Evolutionary conservation across 1,140 invertebrate species (phyloP), one percentile per base, ranked within the genome.

Genomic region (Ylistrum balloti): DNA sequence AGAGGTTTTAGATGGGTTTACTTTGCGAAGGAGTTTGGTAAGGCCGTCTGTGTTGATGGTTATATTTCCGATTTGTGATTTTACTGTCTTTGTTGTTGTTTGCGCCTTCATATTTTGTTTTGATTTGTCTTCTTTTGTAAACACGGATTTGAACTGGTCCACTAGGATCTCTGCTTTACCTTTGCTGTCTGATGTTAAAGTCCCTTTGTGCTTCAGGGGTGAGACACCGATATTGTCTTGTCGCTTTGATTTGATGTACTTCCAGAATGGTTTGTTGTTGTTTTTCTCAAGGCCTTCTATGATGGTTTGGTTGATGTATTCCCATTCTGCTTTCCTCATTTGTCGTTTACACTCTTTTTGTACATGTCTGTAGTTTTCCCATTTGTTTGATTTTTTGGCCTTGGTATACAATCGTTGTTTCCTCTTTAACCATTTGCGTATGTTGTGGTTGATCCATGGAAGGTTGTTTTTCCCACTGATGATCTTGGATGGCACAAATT

Each of bases 201-300:
- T n/a, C 5, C 22, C 56, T 74, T 74, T 7, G 56, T n/a, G 22
- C 28, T 28, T 74, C 2, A n/a, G 1, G n/a, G 56, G 56, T 1
- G 56, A 45, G 41, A 45, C 41, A 28, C 56, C 56, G 0, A 74
- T 74, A 5, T 74, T 74, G 56, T 28, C 56, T 74, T n/a, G 22
- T 28, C 17, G 15, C n/a, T 74, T 74, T 5, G 45, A 56, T 20
- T 56, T 56, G 0, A 91, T 56, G 33, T 91, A 92, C 32, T 86
- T 91, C 89, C 92, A 92, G 86, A 92, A 92, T 0, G 92, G 87
- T 35, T 90, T 92, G 0, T 3, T 90, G 89, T 92, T 91, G 86
- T 92, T 92, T 28, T 89, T 86, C 3, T 89, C 13, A 15, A 93
- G 88, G 38, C 90, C 90, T 32, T 91, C 88, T 33, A 90, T 38